Base-by-base conservation (phyloP, 2,113 vertebrate genomes). In the Redunca redunca region DNA sequence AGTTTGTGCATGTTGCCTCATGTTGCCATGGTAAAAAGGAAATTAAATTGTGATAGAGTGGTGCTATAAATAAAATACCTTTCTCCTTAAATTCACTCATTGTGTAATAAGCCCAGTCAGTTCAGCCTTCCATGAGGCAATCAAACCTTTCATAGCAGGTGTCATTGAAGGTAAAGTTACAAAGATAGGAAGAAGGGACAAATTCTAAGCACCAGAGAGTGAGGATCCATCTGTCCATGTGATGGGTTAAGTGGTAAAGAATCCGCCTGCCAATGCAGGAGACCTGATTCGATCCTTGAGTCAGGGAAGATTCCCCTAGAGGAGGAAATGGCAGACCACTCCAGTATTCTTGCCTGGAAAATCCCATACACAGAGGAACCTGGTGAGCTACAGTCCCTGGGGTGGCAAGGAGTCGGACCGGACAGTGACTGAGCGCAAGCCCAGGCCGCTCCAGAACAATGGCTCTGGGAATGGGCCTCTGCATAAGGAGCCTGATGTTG, bases 21-120 rank as follows among this genome's bases (percentile, higher is more conserved):
- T 78, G 97, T 98, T 98, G 97, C 97, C 95, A 98, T 98, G 98
- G 97, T 82, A 95, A 97, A 96, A 87, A 97, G 94, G 94, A 96
- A 96, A 97, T 97, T 95, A 96, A 88, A 94, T 89, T 96, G 93
- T 80, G 97, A 89, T 86, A 94, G 88, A 96, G 94, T 77, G 60
- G 53, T 71, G 50, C 98, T 97, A 97, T 97, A 98, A 97, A 98
- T 98, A 98, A 97, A 96, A 90, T 52, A 97, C 94, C 94, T 98
- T 85, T 83, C 96, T 92, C 55, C 48, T 86, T 92, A 95, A 95
- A 91, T 96, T 97, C 96, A 46, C 74, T 90, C 21, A 58, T 88
- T 88, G 90, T 96, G 88, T 78, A 92, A 90, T 57, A 82, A 96
- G 88, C 90, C 84, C 30, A 4, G 36, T 19, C 11, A 67, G 77